Base-by-base conservation (phyloP, 1,140 invertebrate species). In the Drosophila prosaltans region DNA sequence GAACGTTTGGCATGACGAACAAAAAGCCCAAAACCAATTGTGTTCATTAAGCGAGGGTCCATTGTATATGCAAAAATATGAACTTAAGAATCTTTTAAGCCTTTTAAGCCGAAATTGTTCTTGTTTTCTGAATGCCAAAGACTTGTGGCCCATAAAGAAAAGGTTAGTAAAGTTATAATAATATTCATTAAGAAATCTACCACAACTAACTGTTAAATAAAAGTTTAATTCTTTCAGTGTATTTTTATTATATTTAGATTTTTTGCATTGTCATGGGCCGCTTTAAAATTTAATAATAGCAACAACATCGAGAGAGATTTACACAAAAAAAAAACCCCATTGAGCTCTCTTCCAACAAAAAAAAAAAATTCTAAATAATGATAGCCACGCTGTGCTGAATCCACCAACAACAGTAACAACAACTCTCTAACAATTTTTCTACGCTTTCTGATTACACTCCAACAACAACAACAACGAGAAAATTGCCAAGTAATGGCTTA, bases 211-310 rank as follows among this genome's bases (percentile, higher is more conserved):
- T 36, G 32, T 36, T 16, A 16, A 36, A 36, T 36, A 36, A 7
- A 36, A 36, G 16, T 2, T 21, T 7, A 10, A 26, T 51, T 51
- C 21, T 51, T 24, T 74, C 72, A 68, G 64, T 72, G 73, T 65
- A 72, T 36, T 1, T 36, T 4, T 36, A 7, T 36, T 36, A 36
- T 75, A 51, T 51, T 51, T 51, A 26, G 72, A 64, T 65, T 68
- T 68, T 65, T 36, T 74, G 80, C 74, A 81, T 81, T 81, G 80
- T 81, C 80, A 81, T 81, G 78, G 78, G 43, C 45, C 69, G 58
- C 30, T 40, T 58, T 74, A 67, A 76, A 83, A 83, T 84, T 83
- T 80, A 83, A 80, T 83, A 80, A 80, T 73, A 72, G 64, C 60
- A 84, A 73, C 69, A 67, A 62, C 66, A 82, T 78, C 69, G 81